Conservation (phyloP, 2,888 invertebrate genomes). For the Microdon myrmicae region DNA sequence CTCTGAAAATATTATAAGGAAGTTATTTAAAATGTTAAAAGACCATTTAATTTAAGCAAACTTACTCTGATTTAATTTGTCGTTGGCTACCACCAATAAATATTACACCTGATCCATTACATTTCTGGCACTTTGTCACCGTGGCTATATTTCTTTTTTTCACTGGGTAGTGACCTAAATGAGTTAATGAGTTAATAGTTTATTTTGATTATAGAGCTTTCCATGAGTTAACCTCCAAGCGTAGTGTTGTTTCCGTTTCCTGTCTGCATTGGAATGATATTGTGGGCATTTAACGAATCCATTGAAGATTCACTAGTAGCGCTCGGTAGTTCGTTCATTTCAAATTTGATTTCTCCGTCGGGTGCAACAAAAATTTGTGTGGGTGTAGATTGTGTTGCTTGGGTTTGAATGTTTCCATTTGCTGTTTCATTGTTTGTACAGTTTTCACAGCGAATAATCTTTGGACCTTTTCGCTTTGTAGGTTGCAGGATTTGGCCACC, state of each 20-base stretch:
- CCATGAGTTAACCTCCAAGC: slow-evolving; percentile 24
- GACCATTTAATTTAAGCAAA: slow-evolving; percentile 9
- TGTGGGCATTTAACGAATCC: slow-evolving; percentile 67
- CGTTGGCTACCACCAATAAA: slow-evolving; percentile 60
- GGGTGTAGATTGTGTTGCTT: slow-evolving; percentile 63
- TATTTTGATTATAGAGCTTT: slow-evolving; percentile 57
- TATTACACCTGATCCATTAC: slow-evolving; percentile 88
- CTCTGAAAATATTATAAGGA: slow-evolving; percentile 57
- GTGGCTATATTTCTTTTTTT: slow-evolving; percentile 82
- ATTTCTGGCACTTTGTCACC: slow-evolving; percentile 88
- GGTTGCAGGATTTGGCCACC: slow-evolving; percentile 71
- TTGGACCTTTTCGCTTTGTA: slow-evolving; percentile 72
- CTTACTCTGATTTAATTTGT: slow-evolving; percentile 63
- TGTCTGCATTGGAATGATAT: slow-evolving; percentile 65
- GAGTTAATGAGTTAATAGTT: slow-evolving; percentile 23
- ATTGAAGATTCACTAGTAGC: slow-evolving; percentile 59
- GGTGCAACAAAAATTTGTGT: slow-evolving; percentile 76
- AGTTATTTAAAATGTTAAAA: neutral
- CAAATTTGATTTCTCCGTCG: slow-evolving; percentile 73
- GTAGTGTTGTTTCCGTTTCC: slow-evolving; percentile 15
- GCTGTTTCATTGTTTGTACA: slow-evolving; percentile 73
- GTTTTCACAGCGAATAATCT: slow-evolving; percentile 72
- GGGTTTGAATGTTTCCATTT: slow-evolving; percentile 52
- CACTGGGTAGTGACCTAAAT: slow-evolving; percentile 78
- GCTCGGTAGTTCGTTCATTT: slow-evolving; percentile 68